Conservation (phyloP, 1,140 invertebrate species). For the Diorhabda carinulata region DNA sequence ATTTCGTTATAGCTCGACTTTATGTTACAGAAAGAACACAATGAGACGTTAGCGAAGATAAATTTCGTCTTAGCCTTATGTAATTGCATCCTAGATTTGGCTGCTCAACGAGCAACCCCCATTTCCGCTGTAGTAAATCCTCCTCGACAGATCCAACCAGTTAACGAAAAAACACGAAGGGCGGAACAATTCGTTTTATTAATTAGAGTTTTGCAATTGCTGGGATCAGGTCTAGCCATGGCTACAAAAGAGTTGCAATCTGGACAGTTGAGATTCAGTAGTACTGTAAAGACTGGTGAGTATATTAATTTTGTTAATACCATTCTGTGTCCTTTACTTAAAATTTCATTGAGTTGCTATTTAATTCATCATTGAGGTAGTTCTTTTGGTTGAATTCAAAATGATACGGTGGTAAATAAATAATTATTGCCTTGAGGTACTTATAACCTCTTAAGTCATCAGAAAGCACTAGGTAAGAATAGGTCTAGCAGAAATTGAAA, state of each 20-base stretch:
- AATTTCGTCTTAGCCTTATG: slow-evolving; percentile 89
- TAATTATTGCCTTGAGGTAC: no score
- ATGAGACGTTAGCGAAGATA: slow-evolving; percentile 88
- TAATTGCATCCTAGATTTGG: slow-evolving; percentile 86
- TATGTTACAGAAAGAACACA: slow-evolving; percentile 73
- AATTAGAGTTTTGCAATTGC: slow-evolving; percentile 81
- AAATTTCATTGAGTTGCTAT: no score
- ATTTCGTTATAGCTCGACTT: no score
- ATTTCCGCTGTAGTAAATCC: slow-evolving; percentile 56
- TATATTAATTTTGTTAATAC: background rate
- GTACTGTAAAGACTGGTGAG: slow-evolving; percentile 82
- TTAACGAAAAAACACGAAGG: slow-evolving; percentile 50
- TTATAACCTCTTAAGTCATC: no score
- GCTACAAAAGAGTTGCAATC: slow-evolving; percentile 83
- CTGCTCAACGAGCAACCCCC: slow-evolving; percentile 70
- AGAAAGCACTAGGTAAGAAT: no score
- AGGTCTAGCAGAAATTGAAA: no score
- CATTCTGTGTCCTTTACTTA: no score
- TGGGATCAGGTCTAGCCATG: slow-evolving; percentile 86
- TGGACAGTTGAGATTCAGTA: slow-evolving; percentile 82
- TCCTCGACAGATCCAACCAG: slow-evolving; percentile 46
- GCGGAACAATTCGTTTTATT: slow-evolving; percentile 91
- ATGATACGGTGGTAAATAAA: no score
- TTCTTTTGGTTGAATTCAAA: no score
- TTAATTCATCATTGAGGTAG: no score